Evolutionary conservation across 1,140 invertebrate species (phyloP).

Genomic region (Drosophila ananassae): DNA sequence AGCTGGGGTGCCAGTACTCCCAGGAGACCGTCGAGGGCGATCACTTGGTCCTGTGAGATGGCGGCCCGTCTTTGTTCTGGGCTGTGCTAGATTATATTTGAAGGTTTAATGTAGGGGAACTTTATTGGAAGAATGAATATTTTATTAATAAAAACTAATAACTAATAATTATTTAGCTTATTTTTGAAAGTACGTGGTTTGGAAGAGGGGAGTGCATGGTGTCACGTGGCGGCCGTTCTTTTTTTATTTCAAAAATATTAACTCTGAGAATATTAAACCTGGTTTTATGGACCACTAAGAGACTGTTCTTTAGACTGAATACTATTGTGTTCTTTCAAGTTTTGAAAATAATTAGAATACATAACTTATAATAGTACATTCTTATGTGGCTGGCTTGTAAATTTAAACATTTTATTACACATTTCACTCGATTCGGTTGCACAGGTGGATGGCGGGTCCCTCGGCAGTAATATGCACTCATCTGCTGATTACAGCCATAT

Average conservation of each 20-base stretch:
- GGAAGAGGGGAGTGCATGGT: too few species aligned
- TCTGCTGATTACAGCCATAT: conserved; percentile 48
- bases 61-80: background rate
- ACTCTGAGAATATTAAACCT: too few species aligned
- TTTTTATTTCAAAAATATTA: too few species aligned
- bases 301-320: too few species aligned
- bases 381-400: background rate
- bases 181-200: too few species aligned
- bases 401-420: conserved; percentile 36
- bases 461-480: conserved; percentile 56
- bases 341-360: background rate
- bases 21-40: conserved; percentile 66
- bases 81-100: conserved; percentile 61
- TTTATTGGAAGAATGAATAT: conserved; percentile 44
- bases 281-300: too few species aligned
- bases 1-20: conserved; percentile 55
- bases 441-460: conserved; percentile 32
- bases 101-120: conserved; percentile 39
- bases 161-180: background rate
- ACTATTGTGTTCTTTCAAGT: too few species aligned
- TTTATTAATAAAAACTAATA: background rate
- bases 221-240: too few species aligned
- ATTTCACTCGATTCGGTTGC: conserved; percentile 13
- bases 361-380: too few species aligned
- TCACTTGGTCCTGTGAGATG: conserved; percentile 57